Conservation (phyloP, 2,888 invertebrate species). For the Chrysodeixis includens region DNA sequence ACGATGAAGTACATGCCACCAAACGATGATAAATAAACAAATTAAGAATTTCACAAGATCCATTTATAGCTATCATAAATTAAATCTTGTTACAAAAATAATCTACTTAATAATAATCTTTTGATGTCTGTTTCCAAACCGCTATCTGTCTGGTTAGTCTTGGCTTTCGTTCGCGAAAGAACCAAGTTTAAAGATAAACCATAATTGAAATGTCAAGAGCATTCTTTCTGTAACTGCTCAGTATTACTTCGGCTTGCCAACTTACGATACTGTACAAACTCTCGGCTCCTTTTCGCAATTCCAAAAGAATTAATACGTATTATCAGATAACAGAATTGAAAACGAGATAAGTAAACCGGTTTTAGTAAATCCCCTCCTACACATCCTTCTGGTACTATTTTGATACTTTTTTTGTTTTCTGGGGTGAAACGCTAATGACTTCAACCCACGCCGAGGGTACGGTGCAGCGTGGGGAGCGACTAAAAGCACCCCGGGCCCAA, state of each 20-base stretch:
- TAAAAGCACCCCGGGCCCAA: too few relatives aligned
- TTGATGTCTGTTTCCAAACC: slow-evolving; percentile 47
- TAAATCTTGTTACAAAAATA: slow-evolving; percentile 38
- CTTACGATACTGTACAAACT: slow-evolving; percentile 32
- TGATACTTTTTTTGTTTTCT: too few relatives aligned
- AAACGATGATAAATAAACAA: neutral
- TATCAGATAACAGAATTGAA: slow-evolving; percentile 31
- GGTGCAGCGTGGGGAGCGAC: too few relatives aligned
- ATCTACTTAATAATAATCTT: slow-evolving; percentile 49
- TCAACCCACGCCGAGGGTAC: too few relatives aligned
- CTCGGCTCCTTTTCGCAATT: slow-evolving; percentile 20
- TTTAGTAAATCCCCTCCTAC: too few relatives aligned
- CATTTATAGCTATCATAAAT: slow-evolving; percentile 29
- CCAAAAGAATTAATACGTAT: slow-evolving; percentile 38
- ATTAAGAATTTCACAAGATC: slow-evolving; percentile 1
- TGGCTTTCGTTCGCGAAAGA: slow-evolving; percentile 56
- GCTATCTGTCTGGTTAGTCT: slow-evolving; percentile 58
- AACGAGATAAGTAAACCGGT: too few relatives aligned
- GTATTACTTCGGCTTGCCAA: slow-evolving; percentile 44
- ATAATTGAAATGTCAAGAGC: slow-evolving; percentile 82
- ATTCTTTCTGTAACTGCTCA: slow-evolving; percentile 65
- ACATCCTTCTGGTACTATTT: too few relatives aligned
- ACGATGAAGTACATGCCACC: too few relatives aligned
- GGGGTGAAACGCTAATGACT: too few relatives aligned
- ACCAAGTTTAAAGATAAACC: slow-evolving; percentile 75